Base-by-base conservation (phyloP, 2,888 invertebrate genomes). In the Ectemnius cavifrons region DNA sequence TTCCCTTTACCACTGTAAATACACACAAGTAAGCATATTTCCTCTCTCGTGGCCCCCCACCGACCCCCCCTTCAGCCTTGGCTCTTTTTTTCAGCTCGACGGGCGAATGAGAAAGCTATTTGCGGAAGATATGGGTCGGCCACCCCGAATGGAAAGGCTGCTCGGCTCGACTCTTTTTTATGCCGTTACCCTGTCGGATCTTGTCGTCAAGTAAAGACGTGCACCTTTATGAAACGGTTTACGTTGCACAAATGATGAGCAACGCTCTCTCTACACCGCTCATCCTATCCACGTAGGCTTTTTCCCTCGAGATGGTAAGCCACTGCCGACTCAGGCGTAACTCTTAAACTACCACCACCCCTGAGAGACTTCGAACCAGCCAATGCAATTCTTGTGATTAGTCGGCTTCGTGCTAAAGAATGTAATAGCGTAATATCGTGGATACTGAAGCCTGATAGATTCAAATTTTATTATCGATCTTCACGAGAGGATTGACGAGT, bases 61-160 rank as follows among this genome's bases (percentile, higher is more conserved):
- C 23, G 23, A 23, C 52, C 20, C 37, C 45, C 47, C 57, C 28
- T 71, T 70, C 71, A 63, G 20, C 67, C 47, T 52, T 60, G 65
- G 66, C 71, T 62, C 47, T 75, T 82, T 80, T 23, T 78, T 80
- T 78, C 78, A 82, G 82, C 80, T 68, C 80, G 73, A 67, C 74
- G 73, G 67, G 18, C 75, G 75, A 78, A 82, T 73, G 73, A 71
- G 77, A 85, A 81, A 80, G 81, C 73, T 83, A 81, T 85, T 86
- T 77, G 82, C 81, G 75, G 75, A 83, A 85, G 86, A 87, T 87
- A 81, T 87, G 82, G 87, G 87, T 87, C 87, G 86, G 79, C 80
- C 69, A 70, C 80, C 75, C 73, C 79, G 77, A 84, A 79, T 82
- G 73, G 71, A 78, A 71, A 78, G 73, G 60, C 69, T 73, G 63